Conservation (phyloP, 1,140 invertebrate species). For the Magallana ariakensis region DNA sequence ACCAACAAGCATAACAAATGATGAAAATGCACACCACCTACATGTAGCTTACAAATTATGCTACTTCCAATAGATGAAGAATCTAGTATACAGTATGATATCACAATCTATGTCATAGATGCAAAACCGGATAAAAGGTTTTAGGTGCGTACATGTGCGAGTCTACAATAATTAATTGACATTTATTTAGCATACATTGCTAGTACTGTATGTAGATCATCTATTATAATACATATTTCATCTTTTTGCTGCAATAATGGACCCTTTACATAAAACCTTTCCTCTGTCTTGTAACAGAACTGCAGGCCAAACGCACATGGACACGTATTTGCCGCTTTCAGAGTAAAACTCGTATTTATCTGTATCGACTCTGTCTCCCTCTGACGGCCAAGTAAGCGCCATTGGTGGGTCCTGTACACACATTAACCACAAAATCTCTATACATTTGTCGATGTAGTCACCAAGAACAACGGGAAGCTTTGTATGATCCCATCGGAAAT, state of each 20-base stretch:
- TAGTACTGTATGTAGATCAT: too few species aligned
- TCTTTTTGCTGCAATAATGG: constrained; percentile 14
- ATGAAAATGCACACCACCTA: too few species aligned
- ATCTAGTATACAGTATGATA: too few species aligned
- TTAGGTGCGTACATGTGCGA: too few species aligned
- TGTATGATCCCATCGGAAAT: constrained; percentile 38
- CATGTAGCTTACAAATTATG: too few species aligned
- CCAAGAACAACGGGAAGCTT: background rate
- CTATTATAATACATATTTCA: background rate
- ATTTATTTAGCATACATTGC: too few species aligned
- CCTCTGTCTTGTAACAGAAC: background rate
- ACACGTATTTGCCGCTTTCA: background rate
- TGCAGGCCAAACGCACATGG: constrained; percentile 27
- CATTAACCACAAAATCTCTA: constrained; percentile 51
- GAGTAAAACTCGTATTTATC: constrained; percentile 34
- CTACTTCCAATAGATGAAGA: too few species aligned
- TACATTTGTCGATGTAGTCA: constrained; percentile 37
- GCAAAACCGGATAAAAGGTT: too few species aligned
- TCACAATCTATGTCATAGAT: too few species aligned
- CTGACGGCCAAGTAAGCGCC: constrained; percentile 40
- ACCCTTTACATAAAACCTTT: constrained; percentile 28
- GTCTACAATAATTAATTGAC: too few species aligned
- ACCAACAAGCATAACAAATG: too few species aligned
- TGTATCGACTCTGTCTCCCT: constrained; percentile 1
- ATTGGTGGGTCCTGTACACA: constrained; percentile 44